phyloP scores from a whole-genome alignment of 1,140 invertebrate genomes.

The Sarcophaga peregrina region DNA sequence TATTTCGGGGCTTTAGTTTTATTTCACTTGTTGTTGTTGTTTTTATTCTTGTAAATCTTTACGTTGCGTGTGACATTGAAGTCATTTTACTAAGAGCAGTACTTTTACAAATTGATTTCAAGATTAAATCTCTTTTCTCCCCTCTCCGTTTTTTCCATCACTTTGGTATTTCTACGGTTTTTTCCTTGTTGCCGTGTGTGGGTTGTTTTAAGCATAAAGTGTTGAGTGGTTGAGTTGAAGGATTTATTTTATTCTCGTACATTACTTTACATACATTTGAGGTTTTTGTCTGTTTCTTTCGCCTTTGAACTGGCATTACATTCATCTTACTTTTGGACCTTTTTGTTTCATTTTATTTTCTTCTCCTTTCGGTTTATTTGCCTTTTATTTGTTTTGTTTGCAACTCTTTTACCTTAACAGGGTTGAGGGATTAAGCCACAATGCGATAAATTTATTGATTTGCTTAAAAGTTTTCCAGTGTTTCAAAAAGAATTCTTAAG shows the following conservation, averaged over 20 bases:
- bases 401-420: too few relatives aligned
- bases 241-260: background rate
- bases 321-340: too few relatives aligned
- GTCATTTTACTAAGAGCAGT: conserved; percentile 42
- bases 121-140: conserved; percentile 34
- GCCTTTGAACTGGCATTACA: too few relatives aligned
- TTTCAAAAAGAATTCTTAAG: too few relatives aligned
- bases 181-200: background rate
- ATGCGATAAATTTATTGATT: conserved; percentile 21
- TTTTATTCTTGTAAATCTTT: background rate
- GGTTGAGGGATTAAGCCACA: background rate
- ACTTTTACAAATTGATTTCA: conserved; percentile 42
- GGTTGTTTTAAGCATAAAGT: background rate
- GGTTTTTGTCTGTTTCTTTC: background rate
- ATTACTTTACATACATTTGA: conserved; percentile 34
- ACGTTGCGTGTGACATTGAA: conserved; percentile 33
- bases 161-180: background rate
- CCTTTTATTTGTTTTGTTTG: background rate
- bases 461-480: background rate
- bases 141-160: background rate
- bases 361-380: too few relatives aligned
- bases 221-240: too few relatives aligned
- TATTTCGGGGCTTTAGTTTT: background rate
- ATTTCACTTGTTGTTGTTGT: background rate
- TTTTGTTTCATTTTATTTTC: too few relatives aligned